phyloP scores from a whole-genome alignment of 2,797 vertebrate species.

The Phoeniculus purpureus region DNA sequence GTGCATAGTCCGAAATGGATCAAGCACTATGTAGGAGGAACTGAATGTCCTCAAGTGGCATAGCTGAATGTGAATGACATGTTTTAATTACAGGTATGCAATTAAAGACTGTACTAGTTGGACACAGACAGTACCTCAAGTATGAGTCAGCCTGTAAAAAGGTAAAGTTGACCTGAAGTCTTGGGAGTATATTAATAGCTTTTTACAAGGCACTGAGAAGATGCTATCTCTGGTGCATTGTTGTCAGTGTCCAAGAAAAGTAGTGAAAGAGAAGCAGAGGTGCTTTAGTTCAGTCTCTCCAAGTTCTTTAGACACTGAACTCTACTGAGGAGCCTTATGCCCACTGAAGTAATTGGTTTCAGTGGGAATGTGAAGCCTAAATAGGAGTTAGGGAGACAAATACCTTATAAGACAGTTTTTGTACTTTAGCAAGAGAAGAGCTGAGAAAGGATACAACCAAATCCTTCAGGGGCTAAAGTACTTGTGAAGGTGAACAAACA shows the following conservation, averaged over 20 bases:
- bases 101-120: neutral
- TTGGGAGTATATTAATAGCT: neutral
- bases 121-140: neutral
- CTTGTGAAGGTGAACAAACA: neutral
- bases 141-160: neutral
- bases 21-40: neutral
- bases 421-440: neutral
- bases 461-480: neutral
- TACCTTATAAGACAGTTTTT: neutral
- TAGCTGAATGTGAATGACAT: neutral
- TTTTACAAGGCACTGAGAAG: neutral
- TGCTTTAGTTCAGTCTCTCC: neutral
- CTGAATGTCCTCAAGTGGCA: neutral
- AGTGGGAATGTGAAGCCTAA: neutral
- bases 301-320: neutral
- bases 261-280: neutral
- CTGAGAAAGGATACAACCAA: neutral
- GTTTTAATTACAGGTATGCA: neutral
- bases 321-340: neutral
- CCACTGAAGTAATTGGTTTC: constrained; percentile 13
- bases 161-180: neutral
- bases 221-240: neutral
- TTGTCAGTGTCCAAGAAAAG: neutral
- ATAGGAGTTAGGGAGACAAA: neutral
- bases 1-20: neutral